phyloP scores from a whole-genome alignment of 2,888 invertebrate species.

The Spisula subtruncata region DNA sequence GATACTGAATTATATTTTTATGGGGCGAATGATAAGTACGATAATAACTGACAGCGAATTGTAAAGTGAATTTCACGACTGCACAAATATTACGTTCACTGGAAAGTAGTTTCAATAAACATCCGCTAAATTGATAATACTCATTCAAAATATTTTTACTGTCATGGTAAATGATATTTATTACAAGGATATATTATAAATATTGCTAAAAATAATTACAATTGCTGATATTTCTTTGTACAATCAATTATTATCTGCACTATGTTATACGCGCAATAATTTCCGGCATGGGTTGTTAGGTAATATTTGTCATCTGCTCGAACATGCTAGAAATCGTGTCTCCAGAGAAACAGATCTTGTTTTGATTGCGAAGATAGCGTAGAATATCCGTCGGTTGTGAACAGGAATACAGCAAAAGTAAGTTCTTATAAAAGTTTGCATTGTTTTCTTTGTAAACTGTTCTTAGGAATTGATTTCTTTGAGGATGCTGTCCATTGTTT shows the following conservation, averaged over 20 bases:
- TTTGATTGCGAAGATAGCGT: background rate
- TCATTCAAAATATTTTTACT: background rate
- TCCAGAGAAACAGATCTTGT: constrained; percentile 2
- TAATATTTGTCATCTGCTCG: constrained; percentile 26
- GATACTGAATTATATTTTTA: background rate
- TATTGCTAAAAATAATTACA: background rate
- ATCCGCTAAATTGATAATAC: background rate
- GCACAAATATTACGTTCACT: background rate
- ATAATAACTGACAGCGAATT: background rate
- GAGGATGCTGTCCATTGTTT: too few species aligned
- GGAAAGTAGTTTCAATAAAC: background rate
- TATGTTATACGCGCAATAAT: background rate
- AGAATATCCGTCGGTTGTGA: background rate
- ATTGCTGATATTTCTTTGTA: background rate
- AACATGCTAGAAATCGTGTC: constrained; percentile 33
- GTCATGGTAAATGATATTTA: background rate
- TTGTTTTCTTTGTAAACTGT: background rate
- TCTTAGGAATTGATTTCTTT: background rate
- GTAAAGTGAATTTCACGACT: background rate
- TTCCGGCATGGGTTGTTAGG: constrained; percentile 36
- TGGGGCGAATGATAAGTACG: background rate
- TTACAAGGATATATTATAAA: background rate
- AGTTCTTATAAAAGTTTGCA: background rate
- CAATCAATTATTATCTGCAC: background rate
- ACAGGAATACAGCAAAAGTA: background rate